phyloP scores from a whole-genome alignment of 2,797 vertebrate genomes.

The Jordanella pulchra region DNA sequence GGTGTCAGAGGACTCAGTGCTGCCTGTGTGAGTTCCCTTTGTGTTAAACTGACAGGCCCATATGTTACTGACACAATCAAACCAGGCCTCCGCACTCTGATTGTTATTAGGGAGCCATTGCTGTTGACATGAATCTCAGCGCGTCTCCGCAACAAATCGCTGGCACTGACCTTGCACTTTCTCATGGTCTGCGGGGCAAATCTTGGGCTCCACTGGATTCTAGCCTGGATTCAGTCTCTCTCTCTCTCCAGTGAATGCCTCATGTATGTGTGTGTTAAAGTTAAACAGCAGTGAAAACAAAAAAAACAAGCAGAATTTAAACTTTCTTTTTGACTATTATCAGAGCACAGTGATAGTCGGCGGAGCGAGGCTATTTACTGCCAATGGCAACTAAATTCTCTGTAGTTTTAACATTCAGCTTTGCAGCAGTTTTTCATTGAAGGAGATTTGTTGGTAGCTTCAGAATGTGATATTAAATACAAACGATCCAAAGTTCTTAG shows the following conservation, averaged over 20 bases:
- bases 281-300: slow-evolving; percentile 1
- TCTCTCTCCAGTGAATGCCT: slow-evolving; percentile 15
- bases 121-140: slow-evolving; percentile 67
- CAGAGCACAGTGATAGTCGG: too few species aligned
- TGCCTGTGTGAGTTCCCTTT: slow-evolving; percentile 40
- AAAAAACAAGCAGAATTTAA: neutral
- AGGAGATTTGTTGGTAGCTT: neutral
- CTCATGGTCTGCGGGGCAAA: slow-evolving; percentile 56
- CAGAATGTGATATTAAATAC: neutral
- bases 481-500: neutral
- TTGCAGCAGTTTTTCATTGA: neutral
- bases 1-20: slow-evolving; percentile 46
- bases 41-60: slow-evolving; percentile 48
- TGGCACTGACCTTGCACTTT: slow-evolving; percentile 21
- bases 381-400: too few species aligned
- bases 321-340: too few species aligned
- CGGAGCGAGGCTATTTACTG: too few species aligned
- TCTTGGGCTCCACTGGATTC: slow-evolving; percentile 17
- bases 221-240: slow-evolving; percentile 4
- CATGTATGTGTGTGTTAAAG: neutral
- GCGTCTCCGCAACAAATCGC: slow-evolving; percentile 11
- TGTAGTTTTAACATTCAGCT: neutral
- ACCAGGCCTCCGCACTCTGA: slow-evolving; percentile 38
- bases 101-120: slow-evolving; percentile 65
- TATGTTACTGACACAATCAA: slow-evolving; percentile 42